Evolutionary conservation across 2,888 invertebrate species (phyloP), one percentile per base, ranked within the genome.

Genomic region (Parascotia fuliginaria): DNA sequence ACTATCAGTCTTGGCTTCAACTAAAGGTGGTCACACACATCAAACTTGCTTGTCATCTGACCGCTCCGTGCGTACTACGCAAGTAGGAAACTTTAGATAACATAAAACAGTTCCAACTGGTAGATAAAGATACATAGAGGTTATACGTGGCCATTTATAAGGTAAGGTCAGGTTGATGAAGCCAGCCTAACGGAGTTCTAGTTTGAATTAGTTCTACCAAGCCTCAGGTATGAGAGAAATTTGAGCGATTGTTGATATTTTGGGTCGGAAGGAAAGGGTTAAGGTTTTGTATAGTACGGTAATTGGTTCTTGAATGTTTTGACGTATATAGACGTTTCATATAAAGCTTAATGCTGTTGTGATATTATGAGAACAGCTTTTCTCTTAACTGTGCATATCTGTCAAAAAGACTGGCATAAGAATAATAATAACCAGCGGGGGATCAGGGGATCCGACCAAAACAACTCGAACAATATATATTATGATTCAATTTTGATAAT

Each of bases 71-170:
- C 58, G 66, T 68, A 54, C 33, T 19, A 15, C 43, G 37, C 52
- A 55, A 65, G 58, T 50, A 29, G 41, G 60, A 69, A 79, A 83
- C 69, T 81, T 77, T 66, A 76, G 76, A 74, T 73, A 75, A 79
- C 77, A 77, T 83, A 83, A 83, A 84, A 81, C 75, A 77, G 80
- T 77, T 77, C 66, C 66, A 69, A 75, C 73, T 71, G 60, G 46
- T 56, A 74, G 77, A 81, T 81, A 80, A 77, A 77, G 77, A 72
- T 66, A 73, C 73, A 75, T 70, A 73, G 67, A 45, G 46, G 51
- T 56, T 73, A 62, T 61, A 79, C 73, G 76, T 77, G 78, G 60
- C 67, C 72, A 74, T 68, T 72, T 70, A 70, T 65, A 63, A 60
- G 53, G 41, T 55, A 31, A 52, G 50, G 54, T 54, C 69, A 60